phyloP scores from a whole-genome alignment of 2,797 vertebrate genomes.

The Hipposideros larvatus region DNA sequence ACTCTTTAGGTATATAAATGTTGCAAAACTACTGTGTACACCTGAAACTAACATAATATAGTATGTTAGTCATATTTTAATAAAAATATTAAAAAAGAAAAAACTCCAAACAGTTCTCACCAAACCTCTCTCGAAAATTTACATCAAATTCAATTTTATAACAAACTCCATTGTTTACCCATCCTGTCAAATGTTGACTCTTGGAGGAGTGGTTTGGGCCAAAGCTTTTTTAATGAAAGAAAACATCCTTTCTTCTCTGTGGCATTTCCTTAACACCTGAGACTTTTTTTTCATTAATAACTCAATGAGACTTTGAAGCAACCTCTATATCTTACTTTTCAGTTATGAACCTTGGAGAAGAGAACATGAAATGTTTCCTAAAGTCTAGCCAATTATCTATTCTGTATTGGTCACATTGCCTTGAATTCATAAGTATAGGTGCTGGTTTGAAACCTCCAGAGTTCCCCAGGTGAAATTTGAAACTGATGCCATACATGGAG shows the following conservation, averaged over 20 bases:
- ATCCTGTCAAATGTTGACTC: slow-evolving; percentile 35
- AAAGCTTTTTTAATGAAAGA: slow-evolving; percentile 29
- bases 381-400: not conserved
- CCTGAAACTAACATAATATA: too few species aligned
- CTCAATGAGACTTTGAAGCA: slow-evolving; percentile 43
- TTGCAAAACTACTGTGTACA: too few species aligned
- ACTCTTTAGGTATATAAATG: too few species aligned
- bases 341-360: not conserved
- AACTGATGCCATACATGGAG: not conserved
- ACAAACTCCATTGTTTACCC: not conserved
- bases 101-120: not conserved
- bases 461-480: not conserved
- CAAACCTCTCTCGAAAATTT: not conserved
- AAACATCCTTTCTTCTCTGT: slow-evolving; percentile 52
- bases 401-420: not conserved
- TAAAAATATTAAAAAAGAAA: too few species aligned
- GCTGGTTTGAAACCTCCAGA: not conserved
- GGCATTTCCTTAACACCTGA: slow-evolving; percentile 68
- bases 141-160: slow-evolving; percentile 35
- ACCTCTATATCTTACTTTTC: slow-evolving; percentile 53
- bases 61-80: too few species aligned
- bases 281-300: slow-evolving; percentile 48
- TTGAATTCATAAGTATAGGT: not conserved
- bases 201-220: not conserved
- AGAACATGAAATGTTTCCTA: not conserved